Evolutionary conservation across 2,113 vertebrate species (phyloP), one percentile per base, ranked within the genome.

Genomic region (Proteles cristata): DNA sequence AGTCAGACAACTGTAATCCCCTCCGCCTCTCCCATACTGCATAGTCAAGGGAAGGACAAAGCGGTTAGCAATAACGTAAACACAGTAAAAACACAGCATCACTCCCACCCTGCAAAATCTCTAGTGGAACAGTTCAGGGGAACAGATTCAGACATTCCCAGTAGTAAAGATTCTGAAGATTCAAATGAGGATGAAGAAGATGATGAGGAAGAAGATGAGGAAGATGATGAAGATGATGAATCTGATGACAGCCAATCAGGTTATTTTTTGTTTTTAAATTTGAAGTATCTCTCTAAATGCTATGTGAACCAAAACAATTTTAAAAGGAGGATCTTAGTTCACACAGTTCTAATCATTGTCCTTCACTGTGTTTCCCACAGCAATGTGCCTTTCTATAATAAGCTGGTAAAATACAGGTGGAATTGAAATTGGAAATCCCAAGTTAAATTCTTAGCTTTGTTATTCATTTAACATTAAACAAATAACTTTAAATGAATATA

Each of bases 171-270:
- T 98, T 99, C 99, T 1, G 99, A 99, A 16, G 99, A 99, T 97
- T 99, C 99, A 16, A 99, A 99, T 90, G 99, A 99, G 85, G 99
- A 99, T 0, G 99, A 99, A 4, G 99, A 99, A 0, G 99, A 99
- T 0, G 99, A 99, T 19, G 99, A 99, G 61, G 99, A 99, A 26
- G 99, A 99, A 21, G 99, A 99, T 83, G 99, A 99, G 73, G 99
- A 99, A 50, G 99, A 99, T 0, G 99, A 99, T 80, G 99, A 99
- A 66, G 99, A 99, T 93, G 99, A 99, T 95, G 99, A 99, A 98
- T 99, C 99, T 97, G 99, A 99, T 98, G 99, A 99, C 98, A 99
- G 99, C 97, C 99, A 99, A 97, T 99, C 99, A 99, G 99, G 99
- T 99, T 97, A 97, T 98, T 99, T 98, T 98, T 97, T 33, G 31